Evolutionary conservation across 1,140 invertebrate genomes (phyloP), one percentile per base, ranked within the genome.

Genomic region (Tachypleus tridentatus): DNA sequence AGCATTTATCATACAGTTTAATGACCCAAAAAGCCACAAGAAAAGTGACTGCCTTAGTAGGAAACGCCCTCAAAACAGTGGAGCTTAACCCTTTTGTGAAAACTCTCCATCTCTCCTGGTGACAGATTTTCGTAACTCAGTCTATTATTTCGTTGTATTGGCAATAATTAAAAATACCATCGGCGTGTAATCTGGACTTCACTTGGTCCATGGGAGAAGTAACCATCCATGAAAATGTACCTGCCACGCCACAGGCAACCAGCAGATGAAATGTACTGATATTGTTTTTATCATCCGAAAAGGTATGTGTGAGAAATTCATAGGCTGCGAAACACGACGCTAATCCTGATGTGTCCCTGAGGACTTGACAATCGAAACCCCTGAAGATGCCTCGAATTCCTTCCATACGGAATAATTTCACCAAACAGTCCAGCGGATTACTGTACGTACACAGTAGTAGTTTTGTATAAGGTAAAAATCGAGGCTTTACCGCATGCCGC

Each of bases 131-230:
- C n/a, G 77, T 74, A 3, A 87, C 77, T 73, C 91, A 94, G 72
- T 93, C 85, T 54, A 82, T 70, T 7, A 83, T 78, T n/a, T 85
- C 84, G 4, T 76, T 74, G 72, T 91, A 93, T 66, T 79, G 78
- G 7, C 76, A 75, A 6, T 62, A 69, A 9, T 73, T 77, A 54
- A 72, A 77, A 11, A 82, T 74, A 1, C 80, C 80, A 71, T 93
- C 88, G 4, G 86, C 85, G 78, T 97, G 93, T 51, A 93, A 76
- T 58, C 91, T 79, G 0, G 92, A 90, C 74, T 97, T 97, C 4
- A 96, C 78, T 0, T 95, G 87, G 76, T 97, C 93, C 3, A 92
- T 74, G 0, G 93, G 93, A 74, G 94, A 96, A 3, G 86, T 83
- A 3, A 89, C 69, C 0, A 91, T 69, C 93, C 93, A 97, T 1